phyloP scores from a whole-genome alignment of 2,797 vertebrate species.

The Gila robusta region DNA sequence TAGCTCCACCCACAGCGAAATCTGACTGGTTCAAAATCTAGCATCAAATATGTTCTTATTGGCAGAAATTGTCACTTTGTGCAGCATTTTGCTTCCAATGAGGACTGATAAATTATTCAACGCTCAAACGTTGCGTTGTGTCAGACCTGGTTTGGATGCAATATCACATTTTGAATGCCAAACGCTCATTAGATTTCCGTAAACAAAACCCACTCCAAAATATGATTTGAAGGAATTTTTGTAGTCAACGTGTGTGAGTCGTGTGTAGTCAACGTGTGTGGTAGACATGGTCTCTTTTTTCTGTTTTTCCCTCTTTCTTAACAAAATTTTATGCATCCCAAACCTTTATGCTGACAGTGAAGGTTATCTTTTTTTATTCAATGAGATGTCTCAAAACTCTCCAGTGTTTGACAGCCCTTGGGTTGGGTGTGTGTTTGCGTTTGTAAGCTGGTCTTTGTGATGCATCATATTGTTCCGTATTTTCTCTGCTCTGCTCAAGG shows the following conservation, averaged over 20 bases:
- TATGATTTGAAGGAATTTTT: constrained; percentile 29
- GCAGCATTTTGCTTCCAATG: not conserved
- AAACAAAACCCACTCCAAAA: constrained; percentile 8
- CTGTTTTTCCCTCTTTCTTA: not conserved
- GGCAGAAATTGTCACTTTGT: not conserved
- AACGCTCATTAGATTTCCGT: constrained; percentile 26
- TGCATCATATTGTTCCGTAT: constrained; percentile 29
- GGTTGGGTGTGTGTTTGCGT: constrained; percentile 21
- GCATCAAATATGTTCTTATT: not conserved
- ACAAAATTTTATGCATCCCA: constrained; percentile 14
- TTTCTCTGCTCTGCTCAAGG: constrained; percentile 12
- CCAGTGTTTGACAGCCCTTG: constrained; percentile 40
- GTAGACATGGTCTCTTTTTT: constrained; percentile 15
- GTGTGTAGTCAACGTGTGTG: too few species aligned
- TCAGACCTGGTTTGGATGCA: not conserved
- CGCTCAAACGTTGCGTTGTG: not conserved
- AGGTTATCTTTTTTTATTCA: constrained; percentile 46
- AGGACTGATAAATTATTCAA: not conserved
- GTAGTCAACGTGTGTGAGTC: not conserved
- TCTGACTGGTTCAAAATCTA: not conserved
- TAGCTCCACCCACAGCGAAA: not conserved
- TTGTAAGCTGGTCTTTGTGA: constrained; percentile 32
- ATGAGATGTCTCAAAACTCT: constrained; percentile 24
- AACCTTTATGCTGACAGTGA: constrained; percentile 39
- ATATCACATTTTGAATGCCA: constrained; percentile 6